phyloP scores from a whole-genome alignment of 2,113 vertebrate genomes.

The Saguinus imperator region DNA sequence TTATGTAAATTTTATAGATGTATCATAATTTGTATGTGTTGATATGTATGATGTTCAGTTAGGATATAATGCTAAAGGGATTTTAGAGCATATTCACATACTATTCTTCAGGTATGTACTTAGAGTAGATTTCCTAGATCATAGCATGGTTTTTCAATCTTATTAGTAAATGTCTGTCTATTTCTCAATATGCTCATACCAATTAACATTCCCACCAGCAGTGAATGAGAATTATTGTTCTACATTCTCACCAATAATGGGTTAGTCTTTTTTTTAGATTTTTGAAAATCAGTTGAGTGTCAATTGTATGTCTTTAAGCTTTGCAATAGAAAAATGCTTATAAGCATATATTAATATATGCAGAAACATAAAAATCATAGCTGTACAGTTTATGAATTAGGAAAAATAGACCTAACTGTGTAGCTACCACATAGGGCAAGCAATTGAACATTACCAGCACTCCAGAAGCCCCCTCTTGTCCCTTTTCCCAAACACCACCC shows the following conservation, averaged over 20 bases:
- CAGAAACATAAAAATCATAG: background rate
- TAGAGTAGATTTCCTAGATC: background rate
- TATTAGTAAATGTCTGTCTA: background rate
- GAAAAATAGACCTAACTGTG: background rate
- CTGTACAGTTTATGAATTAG: background rate
- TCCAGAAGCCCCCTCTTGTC: too few relatives aligned
- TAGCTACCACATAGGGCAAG: background rate
- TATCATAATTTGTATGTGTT: background rate
- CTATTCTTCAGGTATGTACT: background rate
- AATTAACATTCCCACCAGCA: background rate
- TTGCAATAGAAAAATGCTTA: background rate
- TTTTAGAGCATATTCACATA: background rate
- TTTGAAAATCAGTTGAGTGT: background rate
- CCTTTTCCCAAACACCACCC: background rate
- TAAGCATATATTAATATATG: background rate
- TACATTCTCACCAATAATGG: background rate
- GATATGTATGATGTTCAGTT: background rate
- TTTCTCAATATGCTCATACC: background rate
- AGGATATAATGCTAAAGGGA: background rate
- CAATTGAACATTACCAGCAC: background rate
- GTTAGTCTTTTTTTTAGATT: background rate
- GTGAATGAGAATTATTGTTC: background rate
- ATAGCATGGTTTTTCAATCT: background rate
- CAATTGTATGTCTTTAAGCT: background rate
- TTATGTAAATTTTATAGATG: background rate